phyloP scores from a whole-genome alignment of 2,113 vertebrate genomes.

The Passer domesticus region DNA sequence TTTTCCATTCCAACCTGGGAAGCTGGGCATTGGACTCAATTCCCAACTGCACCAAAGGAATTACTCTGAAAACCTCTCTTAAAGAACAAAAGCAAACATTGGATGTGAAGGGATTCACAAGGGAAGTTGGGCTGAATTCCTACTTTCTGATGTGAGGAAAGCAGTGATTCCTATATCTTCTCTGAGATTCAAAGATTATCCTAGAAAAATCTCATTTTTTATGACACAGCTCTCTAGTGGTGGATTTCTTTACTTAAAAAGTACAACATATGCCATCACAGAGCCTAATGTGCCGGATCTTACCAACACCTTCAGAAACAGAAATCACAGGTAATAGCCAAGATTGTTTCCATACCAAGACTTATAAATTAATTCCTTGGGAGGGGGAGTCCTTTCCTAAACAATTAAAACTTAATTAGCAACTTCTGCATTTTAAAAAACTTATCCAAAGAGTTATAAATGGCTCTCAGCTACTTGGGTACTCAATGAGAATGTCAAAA shows the following conservation, averaged over 20 bases:
- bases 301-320: not conserved
- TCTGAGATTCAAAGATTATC: not conserved
- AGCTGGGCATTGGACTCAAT: not conserved
- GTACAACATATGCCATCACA: not conserved
- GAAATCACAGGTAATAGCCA: not conserved
- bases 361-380: not conserved
- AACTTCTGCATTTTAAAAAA: not conserved
- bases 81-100: not conserved
- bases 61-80: not conserved
- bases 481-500: not conserved
- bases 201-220: not conserved
- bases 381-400: not conserved
- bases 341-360: not conserved
- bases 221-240: not conserved
- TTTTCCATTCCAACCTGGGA: not conserved
- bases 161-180: not conserved
- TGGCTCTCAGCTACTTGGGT: not conserved
- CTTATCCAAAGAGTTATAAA: not conserved
- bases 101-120: not conserved
- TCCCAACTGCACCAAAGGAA: not conserved
- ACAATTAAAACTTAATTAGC: not conserved
- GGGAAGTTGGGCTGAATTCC: not conserved
- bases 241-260: not conserved
- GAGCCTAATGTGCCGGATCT: not conserved
- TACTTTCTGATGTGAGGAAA: not conserved